These are phyloP conservation scores for Sceliomorpha sp. DNA, from an alignment of 2,888 invertebrate species.

Conservation along the genomic window DNA sequence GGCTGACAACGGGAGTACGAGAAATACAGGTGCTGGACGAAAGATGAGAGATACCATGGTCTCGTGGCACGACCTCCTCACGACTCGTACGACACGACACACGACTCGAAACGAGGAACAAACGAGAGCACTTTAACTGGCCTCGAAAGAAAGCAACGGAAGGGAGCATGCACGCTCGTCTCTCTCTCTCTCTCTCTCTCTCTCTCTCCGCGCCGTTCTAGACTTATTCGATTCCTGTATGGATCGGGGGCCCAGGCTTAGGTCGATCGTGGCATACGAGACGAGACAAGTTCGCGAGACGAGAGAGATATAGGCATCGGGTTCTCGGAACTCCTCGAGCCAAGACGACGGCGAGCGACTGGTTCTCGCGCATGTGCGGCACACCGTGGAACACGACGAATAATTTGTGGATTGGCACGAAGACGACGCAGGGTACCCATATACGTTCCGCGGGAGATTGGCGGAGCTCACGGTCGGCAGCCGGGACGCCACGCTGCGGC, in stretches of 20 bases:
- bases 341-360: slow-evolving; percentile 39
- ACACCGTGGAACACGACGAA: slow-evolving; percentile 71
- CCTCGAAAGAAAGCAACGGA: slow-evolving; percentile 58
- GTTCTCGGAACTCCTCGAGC: slow-evolving; percentile 65
- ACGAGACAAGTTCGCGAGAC: slow-evolving; percentile 66
- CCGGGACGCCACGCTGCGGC: slow-evolving; percentile 45
- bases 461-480: neutral
- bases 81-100: slow-evolving; percentile 62
- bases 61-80: slow-evolving; percentile 67
- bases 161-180: slow-evolving; percentile 35
- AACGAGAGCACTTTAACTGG: slow-evolving; percentile 78
- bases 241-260: slow-evolving; percentile 55
- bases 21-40: slow-evolving; percentile 77
- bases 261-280: slow-evolving; percentile 77
- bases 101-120: slow-evolving; percentile 76
- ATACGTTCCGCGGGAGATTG: slow-evolving; percentile 20
- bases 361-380: slow-evolving; percentile 53
- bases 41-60: slow-evolving; percentile 70
- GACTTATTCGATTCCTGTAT: slow-evolving; percentile 48
- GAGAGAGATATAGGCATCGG: slow-evolving; percentile 59
- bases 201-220: slow-evolving; percentile 14
- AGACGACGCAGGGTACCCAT: slow-evolving; percentile 61
- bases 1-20: slow-evolving; percentile 76
- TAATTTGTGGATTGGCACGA: slow-evolving; percentile 77
- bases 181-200: too few species aligned